Percentiles rank a stretch among this genome's conserved stretches.
These are phyloP conservation scores for Laupala kohalensis DNA, from an alignment of 1,140 invertebrate species.

Conservation along the genomic window DNA sequence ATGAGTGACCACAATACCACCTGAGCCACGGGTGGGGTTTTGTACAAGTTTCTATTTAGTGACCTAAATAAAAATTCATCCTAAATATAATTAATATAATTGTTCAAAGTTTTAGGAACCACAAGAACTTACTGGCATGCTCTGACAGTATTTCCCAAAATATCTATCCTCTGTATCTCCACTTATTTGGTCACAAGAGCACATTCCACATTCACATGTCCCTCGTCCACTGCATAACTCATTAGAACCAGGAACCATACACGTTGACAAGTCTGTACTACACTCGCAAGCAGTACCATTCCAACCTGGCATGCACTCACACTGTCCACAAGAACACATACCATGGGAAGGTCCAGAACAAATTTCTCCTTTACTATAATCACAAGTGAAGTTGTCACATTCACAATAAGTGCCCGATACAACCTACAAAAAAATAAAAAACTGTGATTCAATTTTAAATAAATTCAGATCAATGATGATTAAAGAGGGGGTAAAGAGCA, in stretches of 20 bases:
- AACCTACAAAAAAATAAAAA: constrained; percentile 37
- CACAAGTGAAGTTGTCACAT: constrained; percentile 91
- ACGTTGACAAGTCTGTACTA: constrained; percentile 52
- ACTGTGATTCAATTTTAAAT: too few species aligned
- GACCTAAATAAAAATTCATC: too few species aligned
- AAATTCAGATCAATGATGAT: too few species aligned
- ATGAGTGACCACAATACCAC: too few species aligned
- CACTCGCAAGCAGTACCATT: constrained; percentile 73
- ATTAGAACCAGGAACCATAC: constrained; percentile 49
- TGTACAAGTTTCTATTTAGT: too few species aligned
- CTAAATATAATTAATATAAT: too few species aligned
- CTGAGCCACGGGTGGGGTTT: too few species aligned
- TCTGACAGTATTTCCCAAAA: constrained; percentile 80
- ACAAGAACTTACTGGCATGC: constrained; percentile 54
- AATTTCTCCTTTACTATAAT: constrained; percentile 61
- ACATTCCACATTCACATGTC: constrained; percentile 77
- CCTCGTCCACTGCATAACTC: constrained; percentile 73
- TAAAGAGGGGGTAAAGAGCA: too few species aligned
- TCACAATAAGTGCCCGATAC: constrained; percentile 77
- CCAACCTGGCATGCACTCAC: constrained; percentile 63
- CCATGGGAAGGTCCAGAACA: constrained; percentile 63
- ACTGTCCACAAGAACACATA: constrained; percentile 62
- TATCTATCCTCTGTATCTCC: constrained; percentile 42
- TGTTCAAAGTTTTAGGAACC: too few species aligned
- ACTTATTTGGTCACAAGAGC: constrained; percentile 52